Evolutionary conservation across 2,113 vertebrate genomes (phyloP).

Genomic region (Odocoileus hemionus): DNA sequence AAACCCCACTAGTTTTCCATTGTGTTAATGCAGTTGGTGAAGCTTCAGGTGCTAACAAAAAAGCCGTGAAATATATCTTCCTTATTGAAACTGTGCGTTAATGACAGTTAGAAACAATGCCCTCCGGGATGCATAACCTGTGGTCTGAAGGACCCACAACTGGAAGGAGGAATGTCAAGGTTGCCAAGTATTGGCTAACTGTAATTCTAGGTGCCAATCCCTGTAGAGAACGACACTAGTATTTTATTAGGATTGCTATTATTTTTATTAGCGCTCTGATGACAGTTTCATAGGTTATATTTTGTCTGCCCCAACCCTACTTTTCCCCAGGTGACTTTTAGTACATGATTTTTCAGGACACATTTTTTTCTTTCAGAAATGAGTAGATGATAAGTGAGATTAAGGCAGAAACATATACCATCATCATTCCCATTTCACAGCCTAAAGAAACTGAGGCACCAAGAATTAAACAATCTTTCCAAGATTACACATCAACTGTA

Average conservation of each 20-base stretch:
- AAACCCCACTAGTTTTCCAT: background rate
- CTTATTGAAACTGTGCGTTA: background rate
- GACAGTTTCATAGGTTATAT: background rate
- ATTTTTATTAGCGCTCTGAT: background rate
- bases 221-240: rapidly evolving
- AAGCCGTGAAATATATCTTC: background rate
- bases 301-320: background rate
- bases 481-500: background rate
- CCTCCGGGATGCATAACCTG: background rate
- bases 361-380: background rate
- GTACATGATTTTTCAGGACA: background rate
- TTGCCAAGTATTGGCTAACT: background rate
- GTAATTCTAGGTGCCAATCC: background rate
- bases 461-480: background rate
- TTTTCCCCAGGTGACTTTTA: background rate
- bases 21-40: background rate
- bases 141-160: background rate
- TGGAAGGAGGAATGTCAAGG: background rate
- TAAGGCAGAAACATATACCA: background rate
- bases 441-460: background rate
- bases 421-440: background rate
- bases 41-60: background rate
- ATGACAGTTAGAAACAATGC: background rate
- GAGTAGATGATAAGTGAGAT: background rate
- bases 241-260: background rate